A percentile compares a stretch with the other conserved stretches of the same genome.
Conservation (phyloP, 2,888 invertebrate genomes). For the Ophraella communa region DNA sequence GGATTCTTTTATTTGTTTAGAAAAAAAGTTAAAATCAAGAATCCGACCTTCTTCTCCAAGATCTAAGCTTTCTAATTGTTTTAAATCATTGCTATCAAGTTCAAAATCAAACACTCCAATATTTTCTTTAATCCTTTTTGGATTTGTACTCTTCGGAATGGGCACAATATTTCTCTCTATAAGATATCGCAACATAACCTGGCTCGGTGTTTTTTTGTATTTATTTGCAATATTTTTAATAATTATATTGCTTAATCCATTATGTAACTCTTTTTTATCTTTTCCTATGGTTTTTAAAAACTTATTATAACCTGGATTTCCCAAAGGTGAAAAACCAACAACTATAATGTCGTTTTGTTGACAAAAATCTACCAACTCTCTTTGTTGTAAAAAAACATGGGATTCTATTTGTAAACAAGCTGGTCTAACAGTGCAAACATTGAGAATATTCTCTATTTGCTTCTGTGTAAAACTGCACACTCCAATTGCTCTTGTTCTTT, state of each 20-base stretch:
- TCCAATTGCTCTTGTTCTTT: conserved; percentile 77
- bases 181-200: conserved; percentile 74
- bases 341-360: conserved; percentile 58
- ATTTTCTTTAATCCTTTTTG: conserved; percentile 74
- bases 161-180: conserved; percentile 73
- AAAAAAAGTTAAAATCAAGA: conserved; percentile 65
- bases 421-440: conserved; percentile 66
- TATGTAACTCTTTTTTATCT: conserved; percentile 60
- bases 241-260: conserved; percentile 66
- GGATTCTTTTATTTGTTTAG: conserved; percentile 17
- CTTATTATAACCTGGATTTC: conserved; percentile 57
- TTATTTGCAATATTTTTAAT: conserved; percentile 64
- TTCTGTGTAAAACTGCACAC: conserved; percentile 78
- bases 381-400: conserved; percentile 62
- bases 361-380: conserved; percentile 59
- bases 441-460: conserved; percentile 71
- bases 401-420: conserved; percentile 73
- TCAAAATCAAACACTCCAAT: conserved; percentile 75
- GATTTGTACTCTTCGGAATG: conserved; percentile 83
- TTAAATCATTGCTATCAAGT: conserved; percentile 67
- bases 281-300: conserved; percentile 30
- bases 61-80: conserved; percentile 66
- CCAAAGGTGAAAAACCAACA: conserved; percentile 63
- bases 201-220: conserved; percentile 73
- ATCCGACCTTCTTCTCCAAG: conserved; percentile 69